Evolutionary conservation across 2,797 vertebrate species (phyloP), one percentile per base, ranked within the genome.

Genomic region (Centropyge bicolor): DNA sequence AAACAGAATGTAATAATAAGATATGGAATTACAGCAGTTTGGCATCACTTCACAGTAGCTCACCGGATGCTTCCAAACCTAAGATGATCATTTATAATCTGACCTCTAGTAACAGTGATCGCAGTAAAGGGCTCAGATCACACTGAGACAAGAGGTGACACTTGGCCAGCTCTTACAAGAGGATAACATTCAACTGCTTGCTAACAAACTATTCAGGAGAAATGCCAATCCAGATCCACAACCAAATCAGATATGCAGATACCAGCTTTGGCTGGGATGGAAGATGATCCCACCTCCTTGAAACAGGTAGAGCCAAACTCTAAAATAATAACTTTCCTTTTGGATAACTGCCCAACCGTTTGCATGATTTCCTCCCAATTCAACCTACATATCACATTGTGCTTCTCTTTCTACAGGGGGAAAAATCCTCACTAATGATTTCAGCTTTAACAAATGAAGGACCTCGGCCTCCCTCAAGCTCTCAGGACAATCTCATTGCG

Each of bases 401-500:
- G 14, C 45, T 41, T 67, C 6, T 62, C 31, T 69, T 81, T 61
- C 65, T 67, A 22, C 60, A 70, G 31, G 45, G 17, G 36, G 16
- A 35, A 16, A 48, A 57, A 68, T 46, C 69, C 41, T 68, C 41
- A 60, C 45, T 76, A 43, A 60, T 78, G 43, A 74, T 71, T 85
- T 81, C 75, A 74, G 17, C 56, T 56, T 35, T 71, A 69, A 74
- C 68, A 77, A 82, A 81, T 64, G 41, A 84, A 87, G 54, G 70
- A 70, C 70, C 17, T 81, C 46, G 49, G 38, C 16, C 2, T 70
- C 71, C 61, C 59, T 78, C 36, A 19, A 80, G 81, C 59, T 80
- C 69, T 48, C 46, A 8, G 65, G 84, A 85, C 81, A 84, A 89
- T 89, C 69, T 92, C 80, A 75, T 84, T 75, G 76, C 8, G 35